Base-by-base conservation (phyloP, 2,797 vertebrate species). In the Sebastolobus altivelis region DNA sequence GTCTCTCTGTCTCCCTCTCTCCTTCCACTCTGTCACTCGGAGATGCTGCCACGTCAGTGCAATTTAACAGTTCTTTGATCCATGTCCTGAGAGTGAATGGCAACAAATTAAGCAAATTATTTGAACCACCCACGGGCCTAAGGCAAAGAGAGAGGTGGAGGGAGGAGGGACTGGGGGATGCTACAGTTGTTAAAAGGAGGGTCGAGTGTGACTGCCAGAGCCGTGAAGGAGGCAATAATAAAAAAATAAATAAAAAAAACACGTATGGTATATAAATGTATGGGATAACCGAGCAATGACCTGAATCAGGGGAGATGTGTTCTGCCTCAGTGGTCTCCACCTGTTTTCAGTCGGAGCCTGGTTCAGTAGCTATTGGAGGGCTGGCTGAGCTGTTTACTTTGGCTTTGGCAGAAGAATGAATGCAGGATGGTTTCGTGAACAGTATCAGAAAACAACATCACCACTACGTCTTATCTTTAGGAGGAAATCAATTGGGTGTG, bases 41-140 rank as follows among this genome's bases (percentile, higher is more conserved):
- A 88, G 89, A 92, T 90, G 87, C 90, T 70, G 87, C 92, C 92
- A 95, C 85, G 91, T 95, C 94, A 92, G 93, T 93, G 92, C 90
- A 94, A 95, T 95, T 95, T 95, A 95, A 91, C 93, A 94, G 92
- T 83, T 93, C 95, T 96, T 96, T 96, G 95, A 96, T 95, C 95
- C 94, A 93, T 86, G 85, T 94, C 94, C 93, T 95, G 88, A 90
- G 92, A 95, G 90, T 93, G 93, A 94, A 93, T 93, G 93, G 93
- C 93, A 95, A 93, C 93, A 95, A 95, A 95, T 95, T 95, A 95
- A 93, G 94, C 93, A 94, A 95, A 95, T 96, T 93, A 95, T 95
- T 87, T 90, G 89, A 92, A 90, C 93, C 93, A 93, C 94, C 95
- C 94, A 94, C 91, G 66, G 87, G 87, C 94, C 92, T 73, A 37